Evolutionary conservation across 2,113 vertebrate species (phyloP).

Genomic region (Camelus bactrianus): DNA sequence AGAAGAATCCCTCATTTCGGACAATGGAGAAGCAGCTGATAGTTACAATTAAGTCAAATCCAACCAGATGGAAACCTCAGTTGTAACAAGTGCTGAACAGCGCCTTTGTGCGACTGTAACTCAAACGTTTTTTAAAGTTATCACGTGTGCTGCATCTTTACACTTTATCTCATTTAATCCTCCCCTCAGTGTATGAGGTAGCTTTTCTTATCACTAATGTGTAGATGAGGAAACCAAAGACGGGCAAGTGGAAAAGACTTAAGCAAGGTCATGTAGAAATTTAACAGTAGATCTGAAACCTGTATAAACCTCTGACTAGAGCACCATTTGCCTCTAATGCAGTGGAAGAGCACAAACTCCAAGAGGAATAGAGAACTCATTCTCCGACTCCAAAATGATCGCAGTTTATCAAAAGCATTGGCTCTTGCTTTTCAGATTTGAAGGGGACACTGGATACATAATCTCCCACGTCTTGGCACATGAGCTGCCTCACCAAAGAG

Average conservation of each 20-base stretch:
- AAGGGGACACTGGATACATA: not conserved
- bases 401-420: not conserved
- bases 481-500: not conserved
- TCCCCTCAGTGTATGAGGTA: not conserved
- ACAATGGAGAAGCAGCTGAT: not conserved
- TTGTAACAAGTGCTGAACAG: not conserved
- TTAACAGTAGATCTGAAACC: not conserved
- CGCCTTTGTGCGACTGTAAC: not conserved
- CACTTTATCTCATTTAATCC: not conserved
- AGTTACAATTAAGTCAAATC: not conserved
- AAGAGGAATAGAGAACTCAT: rapidly evolving
- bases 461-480: rapidly evolving
- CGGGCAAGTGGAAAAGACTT: not conserved
- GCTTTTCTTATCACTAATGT: not conserved
- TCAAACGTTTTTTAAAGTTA: not conserved
- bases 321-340: not conserved
- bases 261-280: not conserved
- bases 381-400: not conserved
- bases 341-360: not conserved
- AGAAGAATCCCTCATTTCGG: not conserved
- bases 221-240: not conserved
- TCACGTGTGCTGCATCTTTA: not conserved
- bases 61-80: not conserved
- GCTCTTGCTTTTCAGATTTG: not conserved
- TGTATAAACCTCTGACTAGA: rapidly evolving